Conservation (phyloP, 2,888 invertebrate genomes). For the Ctena decussata region DNA sequence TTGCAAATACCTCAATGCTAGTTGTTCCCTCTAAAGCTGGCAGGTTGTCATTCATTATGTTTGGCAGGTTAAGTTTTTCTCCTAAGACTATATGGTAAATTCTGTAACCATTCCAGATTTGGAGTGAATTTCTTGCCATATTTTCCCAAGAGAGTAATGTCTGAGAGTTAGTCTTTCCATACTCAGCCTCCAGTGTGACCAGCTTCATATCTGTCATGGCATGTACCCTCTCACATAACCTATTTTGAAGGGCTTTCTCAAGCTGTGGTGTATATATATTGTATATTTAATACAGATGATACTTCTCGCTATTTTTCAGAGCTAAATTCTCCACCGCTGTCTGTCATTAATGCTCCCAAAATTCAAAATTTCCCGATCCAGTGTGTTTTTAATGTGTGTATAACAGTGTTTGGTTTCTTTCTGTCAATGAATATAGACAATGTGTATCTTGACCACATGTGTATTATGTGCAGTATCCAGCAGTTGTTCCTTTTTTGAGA, state of each 20-base stretch:
- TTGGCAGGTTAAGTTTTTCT: constrained; percentile 12
- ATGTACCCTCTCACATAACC: constrained; percentile 17
- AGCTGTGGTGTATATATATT: neutral
- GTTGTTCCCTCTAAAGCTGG: constrained; percentile 13
- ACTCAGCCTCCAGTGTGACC: neutral
- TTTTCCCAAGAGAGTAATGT: constrained; percentile 6
- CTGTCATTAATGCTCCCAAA: constrained; percentile 36
- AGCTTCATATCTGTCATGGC: constrained; percentile 16
- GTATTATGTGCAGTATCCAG: constrained; percentile 54
- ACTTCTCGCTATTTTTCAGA: constrained; percentile 46
- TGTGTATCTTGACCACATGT: constrained; percentile 54
- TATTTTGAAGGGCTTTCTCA: constrained; percentile 10
- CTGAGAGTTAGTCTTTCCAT: neutral
- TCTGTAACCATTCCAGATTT: constrained; percentile 21
- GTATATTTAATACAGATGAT: constrained; percentile 8
- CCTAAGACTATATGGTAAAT: constrained; percentile 21
- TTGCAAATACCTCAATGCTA: constrained; percentile 29
- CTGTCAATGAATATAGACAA: constrained; percentile 37
- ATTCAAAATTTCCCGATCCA: constrained; percentile 50
- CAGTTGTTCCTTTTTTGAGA: constrained; percentile 43
- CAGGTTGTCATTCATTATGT: neutral
- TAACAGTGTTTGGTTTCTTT: constrained; percentile 39
- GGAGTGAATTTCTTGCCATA: constrained; percentile 4
- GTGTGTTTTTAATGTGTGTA: constrained; percentile 35
- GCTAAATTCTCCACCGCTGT: constrained; percentile 56